phyloP scores from a whole-genome alignment of 2,888 invertebrate genomes.

The Latheticus oryzae region DNA sequence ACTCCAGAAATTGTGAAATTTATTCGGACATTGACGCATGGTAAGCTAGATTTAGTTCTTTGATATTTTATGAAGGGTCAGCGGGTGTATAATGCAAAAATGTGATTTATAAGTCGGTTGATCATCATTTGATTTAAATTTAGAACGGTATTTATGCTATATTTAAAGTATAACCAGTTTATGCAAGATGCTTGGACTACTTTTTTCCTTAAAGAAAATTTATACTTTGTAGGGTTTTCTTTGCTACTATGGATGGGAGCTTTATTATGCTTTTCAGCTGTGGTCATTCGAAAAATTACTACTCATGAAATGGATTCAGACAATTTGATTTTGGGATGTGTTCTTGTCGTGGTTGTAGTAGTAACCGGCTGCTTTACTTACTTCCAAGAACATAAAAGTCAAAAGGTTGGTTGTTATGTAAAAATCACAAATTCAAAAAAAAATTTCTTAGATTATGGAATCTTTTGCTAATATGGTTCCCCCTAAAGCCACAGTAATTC shows the following conservation, averaged over 20 bases:
- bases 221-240: conserved; percentile 74
- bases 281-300: conserved; percentile 62
- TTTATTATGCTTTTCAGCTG: conserved; percentile 75
- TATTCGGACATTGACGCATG: conserved; percentile 65
- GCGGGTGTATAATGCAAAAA: not conserved
- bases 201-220: too few relatives aligned
- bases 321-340: conserved; percentile 74
- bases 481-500: conserved; percentile 77
- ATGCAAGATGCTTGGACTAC: conserved; percentile 24
- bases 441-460: conserved; percentile 79
- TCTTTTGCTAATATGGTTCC: conserved; percentile 88
- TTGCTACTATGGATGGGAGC: conserved; percentile 84
- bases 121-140: conserved; percentile 33
- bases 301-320: conserved; percentile 61
- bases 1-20: conserved; percentile 79
- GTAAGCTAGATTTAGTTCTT: conserved; percentile 41
- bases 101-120: conserved; percentile 24
- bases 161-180: conserved; percentile 37
- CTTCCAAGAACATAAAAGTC: conserved; percentile 76
- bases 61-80: not conserved
- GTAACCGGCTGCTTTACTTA: conserved; percentile 80
- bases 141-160: conserved; percentile 36
- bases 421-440: conserved; percentile 63
- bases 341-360: conserved; percentile 75
- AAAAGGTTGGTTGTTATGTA: conserved; percentile 61